Conservation (phyloP, 2,113 vertebrate species). For the Oreochromis tanganicae region DNA sequence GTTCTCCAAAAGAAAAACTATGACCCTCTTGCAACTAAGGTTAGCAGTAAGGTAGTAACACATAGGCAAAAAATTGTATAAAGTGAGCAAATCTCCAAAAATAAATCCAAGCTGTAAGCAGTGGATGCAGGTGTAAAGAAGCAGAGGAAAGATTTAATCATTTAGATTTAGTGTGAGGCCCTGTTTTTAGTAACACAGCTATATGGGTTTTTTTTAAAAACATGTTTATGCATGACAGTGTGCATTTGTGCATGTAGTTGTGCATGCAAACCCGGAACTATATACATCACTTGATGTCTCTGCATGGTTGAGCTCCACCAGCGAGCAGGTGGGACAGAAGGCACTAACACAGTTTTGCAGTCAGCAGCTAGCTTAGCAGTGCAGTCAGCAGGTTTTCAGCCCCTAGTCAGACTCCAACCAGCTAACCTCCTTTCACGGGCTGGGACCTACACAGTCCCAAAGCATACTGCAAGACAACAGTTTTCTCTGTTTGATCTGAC, state of each 20-base stretch:
- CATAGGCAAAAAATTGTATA: neutral
- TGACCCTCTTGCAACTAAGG: neutral
- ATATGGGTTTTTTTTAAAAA: neutral
- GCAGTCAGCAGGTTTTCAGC: constrained; percentile 49
- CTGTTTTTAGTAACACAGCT: neutral
- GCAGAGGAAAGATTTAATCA: neutral
- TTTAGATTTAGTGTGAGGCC: neutral
- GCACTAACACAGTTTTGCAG: constrained; percentile 32
- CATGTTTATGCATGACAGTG: neutral
- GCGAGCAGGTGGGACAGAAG: constrained; percentile 40
- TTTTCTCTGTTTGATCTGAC: constrained; percentile 29
- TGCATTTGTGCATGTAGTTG: neutral
- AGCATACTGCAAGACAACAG: neutral
- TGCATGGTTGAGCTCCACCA: constrained; percentile 6
- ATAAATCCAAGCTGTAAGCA: neutral
- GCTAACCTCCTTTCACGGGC: constrained; percentile 38
- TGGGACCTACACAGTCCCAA: constrained; percentile 9
- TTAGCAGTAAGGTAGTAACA: neutral
- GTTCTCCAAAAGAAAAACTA: neutral
- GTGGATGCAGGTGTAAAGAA: neutral
- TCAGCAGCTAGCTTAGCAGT: constrained; percentile 51
- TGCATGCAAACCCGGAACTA: neutral
- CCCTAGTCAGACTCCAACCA: constrained; percentile 32
- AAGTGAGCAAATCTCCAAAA: neutral
- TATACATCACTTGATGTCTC: neutral